Evolutionary conservation across 53 echinoderm and acorn worm species (phyloP).

Genomic region (Luidia sarsii): DNA sequence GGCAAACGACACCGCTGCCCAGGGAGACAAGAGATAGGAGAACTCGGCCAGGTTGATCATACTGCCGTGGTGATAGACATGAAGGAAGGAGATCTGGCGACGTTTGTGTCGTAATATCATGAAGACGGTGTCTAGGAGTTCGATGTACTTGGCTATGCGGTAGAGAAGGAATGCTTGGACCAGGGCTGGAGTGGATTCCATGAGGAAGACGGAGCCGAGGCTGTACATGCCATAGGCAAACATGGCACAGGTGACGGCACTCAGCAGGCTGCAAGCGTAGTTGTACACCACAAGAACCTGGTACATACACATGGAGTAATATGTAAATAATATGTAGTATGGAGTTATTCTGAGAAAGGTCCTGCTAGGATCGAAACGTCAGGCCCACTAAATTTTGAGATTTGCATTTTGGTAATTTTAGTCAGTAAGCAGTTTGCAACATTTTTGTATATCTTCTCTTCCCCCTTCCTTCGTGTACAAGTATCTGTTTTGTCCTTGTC

Average conservation of each 20-base stretch:
- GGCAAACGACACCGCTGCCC: slow-evolving; percentile 87
- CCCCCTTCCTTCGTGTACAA: too few species aligned
- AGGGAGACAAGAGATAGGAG: slow-evolving; percentile 79
- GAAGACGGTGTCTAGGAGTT: slow-evolving; percentile 92
- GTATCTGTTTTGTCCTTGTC: too few species aligned
- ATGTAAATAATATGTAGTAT: too few species aligned
- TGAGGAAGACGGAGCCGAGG: slow-evolving; percentile 69
- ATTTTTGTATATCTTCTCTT: too few species aligned
- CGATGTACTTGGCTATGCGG: slow-evolving; percentile 82
- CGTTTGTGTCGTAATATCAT: slow-evolving; percentile 96
- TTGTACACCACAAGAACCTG: slow-evolving; percentile 89
- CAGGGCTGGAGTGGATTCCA: slow-evolving; percentile 65
- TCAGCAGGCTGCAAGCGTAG: slow-evolving; percentile 77
- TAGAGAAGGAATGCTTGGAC: slow-evolving; percentile 81
- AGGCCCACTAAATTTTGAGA: too few species aligned
- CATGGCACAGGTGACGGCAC: slow-evolving; percentile 66
- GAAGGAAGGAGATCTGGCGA: slow-evolving; percentile 94
- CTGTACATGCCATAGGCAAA: slow-evolving; percentile 67
- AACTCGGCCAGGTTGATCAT: slow-evolving; percentile 97
- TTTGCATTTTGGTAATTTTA: too few species aligned
- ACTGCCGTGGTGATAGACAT: slow-evolving; percentile 91
- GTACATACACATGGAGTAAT: too few species aligned
- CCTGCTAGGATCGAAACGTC: too few species aligned
- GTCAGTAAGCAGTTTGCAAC: too few species aligned
- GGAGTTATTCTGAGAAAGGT: too few species aligned